These are phyloP conservation scores for Tipula confusa DNA, from an alignment of 2,888 invertebrate genomes.

Conservation along the genomic window DNA sequence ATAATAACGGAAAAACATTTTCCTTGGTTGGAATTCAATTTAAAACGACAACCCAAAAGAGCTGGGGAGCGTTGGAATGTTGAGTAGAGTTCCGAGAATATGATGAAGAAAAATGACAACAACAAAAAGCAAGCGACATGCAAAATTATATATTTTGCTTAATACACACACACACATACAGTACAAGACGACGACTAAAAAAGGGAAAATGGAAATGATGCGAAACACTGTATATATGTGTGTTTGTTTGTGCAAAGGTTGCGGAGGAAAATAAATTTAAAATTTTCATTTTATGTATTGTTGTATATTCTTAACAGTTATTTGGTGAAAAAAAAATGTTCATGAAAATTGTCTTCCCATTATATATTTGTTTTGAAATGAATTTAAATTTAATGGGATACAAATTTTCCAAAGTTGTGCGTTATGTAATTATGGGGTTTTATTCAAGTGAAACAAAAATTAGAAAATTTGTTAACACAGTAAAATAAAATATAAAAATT, in stretches of 20 bases:
- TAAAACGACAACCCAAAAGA: neutral
- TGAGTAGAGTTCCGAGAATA: neutral
- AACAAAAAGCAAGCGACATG: neutral
- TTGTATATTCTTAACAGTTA: neutral
- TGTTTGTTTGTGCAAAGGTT: neutral
- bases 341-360: neutral
- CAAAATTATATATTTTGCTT: neutral
- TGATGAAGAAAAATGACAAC: neutral
- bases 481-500: neutral
- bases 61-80: neutral
- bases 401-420: conserved; percentile 12
- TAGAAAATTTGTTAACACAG: neutral
- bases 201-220: neutral
- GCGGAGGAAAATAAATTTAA: neutral
- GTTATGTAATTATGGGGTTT: conserved; percentile 9
- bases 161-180: neutral
- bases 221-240: neutral
- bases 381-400: neutral
- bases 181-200: neutral
- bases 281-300: neutral
- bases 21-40: conserved; percentile 12
- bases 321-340: neutral
- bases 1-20: conserved; percentile 25
- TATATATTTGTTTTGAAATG: neutral
- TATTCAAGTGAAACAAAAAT: neutral